phyloP scores from a whole-genome alignment of 1,140 invertebrate genomes.

The Drosophila persimilis region DNA sequence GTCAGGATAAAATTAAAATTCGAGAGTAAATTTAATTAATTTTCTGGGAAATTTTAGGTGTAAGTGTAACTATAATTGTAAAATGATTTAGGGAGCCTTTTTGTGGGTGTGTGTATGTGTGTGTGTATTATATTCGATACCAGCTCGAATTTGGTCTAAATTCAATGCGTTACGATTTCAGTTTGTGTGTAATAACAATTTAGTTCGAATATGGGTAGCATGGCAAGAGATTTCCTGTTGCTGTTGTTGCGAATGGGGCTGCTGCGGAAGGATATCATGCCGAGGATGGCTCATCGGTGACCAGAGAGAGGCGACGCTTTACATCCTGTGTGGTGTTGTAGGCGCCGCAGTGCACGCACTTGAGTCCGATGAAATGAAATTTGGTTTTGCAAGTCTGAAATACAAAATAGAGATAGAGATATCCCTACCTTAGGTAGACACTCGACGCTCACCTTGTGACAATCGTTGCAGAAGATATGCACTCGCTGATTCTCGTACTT shows the following conservation, averaged over 20 bases:
- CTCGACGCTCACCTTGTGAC: conserved; percentile 88
- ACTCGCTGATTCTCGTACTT: conserved; percentile 91
- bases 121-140: conserved; percentile 74
- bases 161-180: conserved; percentile 77
- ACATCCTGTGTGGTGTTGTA: conserved; percentile 91
- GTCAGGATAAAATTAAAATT: conserved; percentile 43
- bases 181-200: conserved; percentile 51
- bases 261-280: conserved; percentile 51
- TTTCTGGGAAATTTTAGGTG: conserved; percentile 6
- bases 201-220: conserved; percentile 61
- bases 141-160: conserved; percentile 81
- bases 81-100: conserved; percentile 29
- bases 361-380: conserved; percentile 93
- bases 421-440: too few species aligned
- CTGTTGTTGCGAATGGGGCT: not conserved
- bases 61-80: not conserved
- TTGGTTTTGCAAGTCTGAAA: conserved; percentile 90
- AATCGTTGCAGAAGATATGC: conserved; percentile 93
- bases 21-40: conserved; percentile 42
- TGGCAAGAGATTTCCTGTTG: conserved; percentile 75
- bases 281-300: conserved; percentile 76
- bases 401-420: conserved; percentile 37
- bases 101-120: conserved; percentile 14
- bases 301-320: conserved; percentile 75
- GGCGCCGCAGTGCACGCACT: conserved; percentile 92